Percentiles rank a stretch among this genome's conserved stretches.
These are phyloP conservation scores for Sinotaia quadrata DNA, from an alignment of 2,888 invertebrate species.

Conservation along the genomic window DNA sequence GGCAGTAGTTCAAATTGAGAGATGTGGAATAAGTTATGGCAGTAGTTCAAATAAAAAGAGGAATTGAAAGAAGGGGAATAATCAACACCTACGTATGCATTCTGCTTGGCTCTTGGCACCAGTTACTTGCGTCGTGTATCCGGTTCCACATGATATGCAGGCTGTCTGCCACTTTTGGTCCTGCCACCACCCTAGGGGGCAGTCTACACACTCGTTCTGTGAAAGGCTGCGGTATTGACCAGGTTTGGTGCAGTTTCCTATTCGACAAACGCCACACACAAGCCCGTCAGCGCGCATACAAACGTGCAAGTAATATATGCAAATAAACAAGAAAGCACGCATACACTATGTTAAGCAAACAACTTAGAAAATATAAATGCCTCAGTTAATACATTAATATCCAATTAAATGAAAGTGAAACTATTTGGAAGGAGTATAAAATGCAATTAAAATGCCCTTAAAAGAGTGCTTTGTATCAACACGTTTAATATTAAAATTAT, in stretches of 20 bases:
- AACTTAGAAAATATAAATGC: too few relatives aligned
- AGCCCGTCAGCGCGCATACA: not conserved
- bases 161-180: slow-evolving; percentile 23
- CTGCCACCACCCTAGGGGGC: slow-evolving; percentile 34
- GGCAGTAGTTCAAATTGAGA: too few relatives aligned
- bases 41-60: too few relatives aligned
- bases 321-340: not conserved
- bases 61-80: too few relatives aligned
- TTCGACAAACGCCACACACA: not conserved
- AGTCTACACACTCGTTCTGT: slow-evolving; percentile 75
- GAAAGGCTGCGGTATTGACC: slow-evolving; percentile 86
- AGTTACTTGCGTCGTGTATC: slow-evolving; percentile 31
- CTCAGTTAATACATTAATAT: too few relatives aligned
- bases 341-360: too few relatives aligned
- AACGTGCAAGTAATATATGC: not conserved
- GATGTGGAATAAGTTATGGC: too few relatives aligned
- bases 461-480: too few relatives aligned
- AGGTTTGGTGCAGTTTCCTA: slow-evolving; percentile 81
- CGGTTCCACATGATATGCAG: slow-evolving; percentile 35
- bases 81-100: slow-evolving; percentile 37
- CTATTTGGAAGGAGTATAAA: too few relatives aligned
- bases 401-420: too few relatives aligned
- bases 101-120: slow-evolving; percentile 28
- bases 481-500: too few relatives aligned
- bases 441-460: too few relatives aligned